Evolutionary conservation across 2,113 vertebrate genomes (phyloP), one percentile per base, ranked within the genome.

Genomic region (Myodes glareolus): DNA sequence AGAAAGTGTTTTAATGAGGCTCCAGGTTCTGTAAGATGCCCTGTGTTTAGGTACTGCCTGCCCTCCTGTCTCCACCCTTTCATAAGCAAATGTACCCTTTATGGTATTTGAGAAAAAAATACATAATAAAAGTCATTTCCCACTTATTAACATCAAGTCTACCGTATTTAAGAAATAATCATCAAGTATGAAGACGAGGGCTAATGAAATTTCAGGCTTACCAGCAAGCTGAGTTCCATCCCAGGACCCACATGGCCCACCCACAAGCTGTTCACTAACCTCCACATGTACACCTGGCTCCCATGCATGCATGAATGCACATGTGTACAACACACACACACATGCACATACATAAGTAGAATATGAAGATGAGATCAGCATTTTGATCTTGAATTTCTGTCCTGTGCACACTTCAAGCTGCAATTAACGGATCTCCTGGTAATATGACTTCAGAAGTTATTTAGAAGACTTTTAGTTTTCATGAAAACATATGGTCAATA

Each of bases 241-340:
- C 31, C 47, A 52, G 31, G 31, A 52, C 77, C 75, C 31, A 52
- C 5, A 52, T 9, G 47, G 47, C 16, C 77, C 47, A 52, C 47
- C 7, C 75, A 45, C 23, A 33, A 17, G 13, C 14, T 31, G 76
- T 47, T 33, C 29, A 50, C 76, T 77, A 50, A 77, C 3, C 45
- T 77, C 76, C 76, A 33, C 45, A 7, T 31, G 3, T 17, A 45
- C 7, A 31, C 75, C 14, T 47, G 27, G 75, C 27, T 31, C 75
- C 75, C 27, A 77, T 31, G 27, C 12, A 47, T 47, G 25, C 25
- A 42, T 12, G 12, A 29, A 39, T 23, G 9, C 72, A 23, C n/a
- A n/a, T 4, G 3, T 14, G 3, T 47, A 4, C 76, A 9, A 2
- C 16, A 9, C 47, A 17, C 13, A 16, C 7, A 1, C 10, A 29